Conservation (phyloP, 1,140 invertebrate genomes). For the Eupristina koningsbergeri region DNA sequence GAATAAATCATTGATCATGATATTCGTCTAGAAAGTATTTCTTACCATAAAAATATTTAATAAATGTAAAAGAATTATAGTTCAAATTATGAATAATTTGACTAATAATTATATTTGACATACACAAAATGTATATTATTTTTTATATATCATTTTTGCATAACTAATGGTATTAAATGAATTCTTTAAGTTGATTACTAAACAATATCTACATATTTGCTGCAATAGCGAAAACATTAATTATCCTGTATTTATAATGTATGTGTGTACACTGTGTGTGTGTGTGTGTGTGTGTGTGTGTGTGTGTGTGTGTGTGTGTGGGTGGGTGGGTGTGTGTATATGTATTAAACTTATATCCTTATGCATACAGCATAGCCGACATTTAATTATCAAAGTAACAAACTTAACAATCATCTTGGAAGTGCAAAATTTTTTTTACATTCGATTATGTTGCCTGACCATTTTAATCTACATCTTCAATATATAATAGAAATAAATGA, state of each 20-base stretch:
- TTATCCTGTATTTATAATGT: not conserved
- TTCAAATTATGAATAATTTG: constrained; percentile 22
- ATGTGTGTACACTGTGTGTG: too few species aligned
- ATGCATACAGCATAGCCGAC: not conserved
- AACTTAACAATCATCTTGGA: constrained; percentile 28
- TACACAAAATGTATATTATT: constrained; percentile 3
- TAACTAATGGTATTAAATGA: constrained; percentile 20
- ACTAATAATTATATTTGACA: constrained; percentile 24
- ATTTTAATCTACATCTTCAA: not conserved
- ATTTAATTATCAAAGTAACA: constrained; percentile 3
- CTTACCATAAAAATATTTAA: constrained; percentile 7
- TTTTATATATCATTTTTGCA: constrained; percentile 3
- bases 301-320: not conserved
- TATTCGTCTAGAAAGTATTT: not conserved
- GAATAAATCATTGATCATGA: not conserved
- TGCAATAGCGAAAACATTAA: constrained; percentile 7
- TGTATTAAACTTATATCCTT: not conserved
- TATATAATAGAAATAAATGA: constrained; percentile 20
- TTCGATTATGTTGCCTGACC: not conserved
- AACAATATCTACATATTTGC: constrained; percentile 40
- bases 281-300: not conserved
- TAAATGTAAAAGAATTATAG: constrained; percentile 5
- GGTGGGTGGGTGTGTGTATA: not conserved
- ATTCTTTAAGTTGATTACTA: constrained; percentile 15
- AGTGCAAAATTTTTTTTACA: not conserved